Base-by-base conservation (phyloP, 2,888 invertebrate species). In the Gastrophysa polygoni region DNA sequence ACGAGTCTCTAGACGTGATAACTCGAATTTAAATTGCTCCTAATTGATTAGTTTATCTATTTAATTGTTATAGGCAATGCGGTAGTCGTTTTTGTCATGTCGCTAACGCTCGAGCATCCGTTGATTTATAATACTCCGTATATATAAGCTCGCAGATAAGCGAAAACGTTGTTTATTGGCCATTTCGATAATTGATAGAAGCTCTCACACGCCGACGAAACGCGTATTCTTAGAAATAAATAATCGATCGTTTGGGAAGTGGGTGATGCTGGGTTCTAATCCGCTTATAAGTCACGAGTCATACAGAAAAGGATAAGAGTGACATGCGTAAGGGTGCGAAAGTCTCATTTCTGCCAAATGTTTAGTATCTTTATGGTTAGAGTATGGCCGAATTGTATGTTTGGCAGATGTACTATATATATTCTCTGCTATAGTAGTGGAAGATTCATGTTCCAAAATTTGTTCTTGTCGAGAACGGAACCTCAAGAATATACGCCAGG, bases 41-140 rank as follows among this genome's bases (percentile, higher is more conserved):
- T 74, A 75, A 75, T 75, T 75, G 75, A 75, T 75, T 75, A 74
- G 67, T 73, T 75, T 75, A 75, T 75, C 75, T 71, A 68, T 71
- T 74, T 74, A 75, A 75, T 75, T 75, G 74, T 75, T 75, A 71
- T 66, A 65, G 71, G 68, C 70, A 71, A 68, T 73, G 72, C 73
- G 68, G 69, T 71, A 70, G 68, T 69, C 65, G 71, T 68, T 68
- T 64, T 68, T 65, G 68, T 63, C 68, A 63, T 63, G 68, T 69
- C 68, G 63, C 56, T 57, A 70, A 70, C 72, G 68, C 70, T 72
- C 68, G 64, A 49, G 47, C 50, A 11, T 48, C 55, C 68, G 70
- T 70, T 71, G 71, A 72, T 71, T 61, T 34, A 56, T 64, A 68
- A 64, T 55, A 50, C 61, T 48, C 59, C 54, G 54, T 66, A 32